Evolutionary conservation across 1,140 invertebrate species (phyloP).

Genomic region (Apis mellifera): DNA sequence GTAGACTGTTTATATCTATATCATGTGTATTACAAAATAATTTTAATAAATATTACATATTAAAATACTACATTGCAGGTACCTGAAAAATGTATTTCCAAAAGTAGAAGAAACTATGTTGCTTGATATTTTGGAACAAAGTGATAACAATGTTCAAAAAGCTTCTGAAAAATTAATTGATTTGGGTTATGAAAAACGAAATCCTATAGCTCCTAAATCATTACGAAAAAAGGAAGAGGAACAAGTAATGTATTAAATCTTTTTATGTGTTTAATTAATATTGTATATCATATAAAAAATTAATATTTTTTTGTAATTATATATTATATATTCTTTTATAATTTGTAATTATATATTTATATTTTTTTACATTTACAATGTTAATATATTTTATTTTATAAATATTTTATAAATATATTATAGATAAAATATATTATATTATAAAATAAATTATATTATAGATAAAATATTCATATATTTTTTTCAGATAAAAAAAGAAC

Average conservation of each 20-base stretch:
- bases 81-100: slow-evolving; percentile 95
- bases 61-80: slow-evolving; percentile 82
- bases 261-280: neutral
- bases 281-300: neutral
- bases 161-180: slow-evolving; percentile 89
- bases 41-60: slow-evolving; percentile 23
- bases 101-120: slow-evolving; percentile 94
- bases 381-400: too few species aligned
- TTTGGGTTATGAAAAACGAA: slow-evolving; percentile 91
- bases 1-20: slow-evolving; percentile 54
- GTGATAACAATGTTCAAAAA: slow-evolving; percentile 94
- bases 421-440: too few species aligned
- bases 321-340: too few species aligned
- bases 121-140: slow-evolving; percentile 90
- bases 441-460: too few species aligned
- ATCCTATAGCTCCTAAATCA: slow-evolving; percentile 81
- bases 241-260: slow-evolving; percentile 67
- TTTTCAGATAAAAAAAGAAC: slow-evolving; percentile 77
- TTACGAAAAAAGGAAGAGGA: slow-evolving; percentile 82
- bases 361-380: too few species aligned
- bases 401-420: too few species aligned
- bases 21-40: neutral
- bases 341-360: too few species aligned
- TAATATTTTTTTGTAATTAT: neutral
- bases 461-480: neutral